phyloP scores from a whole-genome alignment of 1,140 invertebrate species.

The Orchestia grillus region DNA sequence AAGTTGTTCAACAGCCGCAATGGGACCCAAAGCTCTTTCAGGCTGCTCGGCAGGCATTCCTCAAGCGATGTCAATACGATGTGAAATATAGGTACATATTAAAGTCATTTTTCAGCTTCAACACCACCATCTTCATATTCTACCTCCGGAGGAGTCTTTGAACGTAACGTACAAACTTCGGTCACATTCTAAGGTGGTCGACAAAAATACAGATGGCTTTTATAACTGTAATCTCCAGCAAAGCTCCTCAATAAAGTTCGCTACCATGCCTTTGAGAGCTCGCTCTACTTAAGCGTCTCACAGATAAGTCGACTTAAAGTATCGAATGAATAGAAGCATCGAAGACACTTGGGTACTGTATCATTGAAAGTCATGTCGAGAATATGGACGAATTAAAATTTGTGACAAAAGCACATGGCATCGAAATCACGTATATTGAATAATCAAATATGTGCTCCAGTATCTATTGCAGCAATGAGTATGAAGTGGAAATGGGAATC shows the following conservation, averaged over 20 bases:
- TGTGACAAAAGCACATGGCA: too few species aligned
- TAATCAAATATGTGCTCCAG: too few species aligned
- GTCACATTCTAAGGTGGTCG: background rate
- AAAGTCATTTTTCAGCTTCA: background rate
- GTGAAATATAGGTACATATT: background rate
- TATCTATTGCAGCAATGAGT: too few species aligned
- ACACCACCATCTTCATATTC: background rate
- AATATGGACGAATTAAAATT: too few species aligned
- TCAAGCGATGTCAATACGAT: background rate
- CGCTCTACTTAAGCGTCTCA: background rate
- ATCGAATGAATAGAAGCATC: background rate
- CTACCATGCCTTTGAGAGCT: background rate
- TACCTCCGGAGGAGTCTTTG: background rate
- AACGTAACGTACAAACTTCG: background rate
- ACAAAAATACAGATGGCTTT: background rate
- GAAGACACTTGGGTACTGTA: background rate
- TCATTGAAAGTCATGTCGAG: background rate
- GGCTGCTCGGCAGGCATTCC: background rate
- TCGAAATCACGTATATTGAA: too few species aligned
- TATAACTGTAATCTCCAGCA: background rate
- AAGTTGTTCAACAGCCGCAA: too few species aligned
- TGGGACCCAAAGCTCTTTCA: too few species aligned
- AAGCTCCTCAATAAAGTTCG: background rate
- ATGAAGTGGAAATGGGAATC: too few species aligned
- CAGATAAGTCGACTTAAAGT: background rate